Conservation (phyloP, 1,140 invertebrate genomes). For the Papilio polyxenes region DNA sequence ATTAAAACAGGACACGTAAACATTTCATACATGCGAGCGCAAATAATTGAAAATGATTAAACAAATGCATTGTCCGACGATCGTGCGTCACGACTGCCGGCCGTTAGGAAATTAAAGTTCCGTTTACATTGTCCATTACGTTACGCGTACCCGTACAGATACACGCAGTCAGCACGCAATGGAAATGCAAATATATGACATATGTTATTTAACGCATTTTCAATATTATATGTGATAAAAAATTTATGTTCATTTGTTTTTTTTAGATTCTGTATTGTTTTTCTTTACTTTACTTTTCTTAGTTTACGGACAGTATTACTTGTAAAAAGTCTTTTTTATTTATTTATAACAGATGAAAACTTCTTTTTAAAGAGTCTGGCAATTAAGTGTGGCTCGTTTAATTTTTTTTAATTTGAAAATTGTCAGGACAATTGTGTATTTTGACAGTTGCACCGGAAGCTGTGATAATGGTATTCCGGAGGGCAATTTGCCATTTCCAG, state of each 20-base stretch:
- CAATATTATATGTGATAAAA: neutral
- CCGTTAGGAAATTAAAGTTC: constrained; percentile 24
- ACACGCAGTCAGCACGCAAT: neutral
- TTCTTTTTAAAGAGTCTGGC: too few species aligned
- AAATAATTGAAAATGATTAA: constrained; percentile 27
- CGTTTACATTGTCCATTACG: constrained; percentile 8
- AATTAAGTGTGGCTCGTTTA: neutral
- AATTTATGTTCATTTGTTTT: neutral
- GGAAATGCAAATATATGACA: neutral
- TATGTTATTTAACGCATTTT: constrained; percentile 10
- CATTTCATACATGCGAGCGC: constrained; percentile 22
- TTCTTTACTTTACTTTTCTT: too few species aligned
- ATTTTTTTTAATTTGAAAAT: neutral
- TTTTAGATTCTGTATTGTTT: neutral
- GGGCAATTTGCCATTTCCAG: constrained; percentile 23
- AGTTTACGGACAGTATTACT: too few species aligned
- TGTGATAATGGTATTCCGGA: neutral
- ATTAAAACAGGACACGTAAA: constrained; percentile 22
- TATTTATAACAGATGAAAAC: too few species aligned
- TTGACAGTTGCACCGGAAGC: constrained; percentile 3
- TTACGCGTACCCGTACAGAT: constrained; percentile 1
- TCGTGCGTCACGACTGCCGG: constrained; percentile 11
- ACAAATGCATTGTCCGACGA: constrained; percentile 17
- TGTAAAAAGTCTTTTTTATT: too few species aligned
- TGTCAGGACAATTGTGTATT: neutral